Evolutionary conservation across 2,888 invertebrate species (phyloP).

Genomic region (Cartodere bifasciata): DNA sequence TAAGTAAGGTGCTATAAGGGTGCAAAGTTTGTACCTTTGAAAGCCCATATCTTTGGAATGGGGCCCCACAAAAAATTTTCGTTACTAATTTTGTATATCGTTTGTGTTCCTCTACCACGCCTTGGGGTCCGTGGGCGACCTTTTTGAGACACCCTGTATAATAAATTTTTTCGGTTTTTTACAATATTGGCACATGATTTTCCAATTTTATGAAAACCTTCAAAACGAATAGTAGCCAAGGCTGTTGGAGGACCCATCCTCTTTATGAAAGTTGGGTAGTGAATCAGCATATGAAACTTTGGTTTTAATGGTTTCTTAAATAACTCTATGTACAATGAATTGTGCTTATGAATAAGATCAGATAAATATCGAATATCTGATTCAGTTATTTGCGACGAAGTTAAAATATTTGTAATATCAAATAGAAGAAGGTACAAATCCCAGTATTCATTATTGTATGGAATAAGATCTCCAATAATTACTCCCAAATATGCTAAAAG

Average conservation of each 20-base stretch:
- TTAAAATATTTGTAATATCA: constrained; percentile 11
- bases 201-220: too few relatives aligned
- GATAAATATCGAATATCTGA: constrained; percentile 6
- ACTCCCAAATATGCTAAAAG: constrained; percentile 17
- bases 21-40: too few relatives aligned
- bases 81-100: too few relatives aligned
- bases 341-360: constrained; percentile 9
- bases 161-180: too few relatives aligned
- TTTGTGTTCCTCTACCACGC: too few relatives aligned
- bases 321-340: constrained; percentile 6
- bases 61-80: too few relatives aligned
- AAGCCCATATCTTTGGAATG: too few relatives aligned
- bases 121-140: too few relatives aligned
- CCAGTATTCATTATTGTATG: constrained; percentile 14
- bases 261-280: constrained; percentile 14
- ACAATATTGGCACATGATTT: too few relatives aligned
- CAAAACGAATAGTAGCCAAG: too few relatives aligned
- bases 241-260: constrained; percentile 17
- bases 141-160: too few relatives aligned
- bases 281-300: constrained; percentile 15
- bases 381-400: constrained; percentile 6
- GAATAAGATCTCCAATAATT: constrained; percentile 16
- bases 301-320: constrained; percentile 14
- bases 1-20: too few relatives aligned
- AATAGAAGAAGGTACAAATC: constrained; percentile 7